Percentiles rank a stretch among this genome's conserved stretches.
These are phyloP conservation scores for Chrysocyon brachyurus DNA, from an alignment of 2,797 vertebrate species.

Conservation along the genomic window DNA sequence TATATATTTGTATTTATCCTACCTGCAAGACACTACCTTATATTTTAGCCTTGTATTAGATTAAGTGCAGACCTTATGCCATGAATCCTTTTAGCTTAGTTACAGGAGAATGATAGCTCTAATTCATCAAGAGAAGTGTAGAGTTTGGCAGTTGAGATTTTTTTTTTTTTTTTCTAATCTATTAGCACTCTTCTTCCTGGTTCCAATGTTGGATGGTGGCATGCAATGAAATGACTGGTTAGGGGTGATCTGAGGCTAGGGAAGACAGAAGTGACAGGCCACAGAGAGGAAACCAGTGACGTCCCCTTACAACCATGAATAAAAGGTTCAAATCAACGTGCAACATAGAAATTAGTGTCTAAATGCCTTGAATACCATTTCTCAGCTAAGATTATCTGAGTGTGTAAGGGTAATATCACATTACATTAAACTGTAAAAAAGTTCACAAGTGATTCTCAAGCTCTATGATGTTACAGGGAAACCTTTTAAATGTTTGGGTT, in stretches of 20 bases:
- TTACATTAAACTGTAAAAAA: not conserved
- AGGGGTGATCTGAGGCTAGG: not conserved
- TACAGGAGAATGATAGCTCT: not conserved
- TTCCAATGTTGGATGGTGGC: not conserved
- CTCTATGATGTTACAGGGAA: not conserved
- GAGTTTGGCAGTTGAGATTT: not conserved
- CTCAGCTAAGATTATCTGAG: not conserved
- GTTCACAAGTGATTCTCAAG: conserved; percentile 13
- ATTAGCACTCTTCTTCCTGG: not conserved
- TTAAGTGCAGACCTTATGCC: not conserved
- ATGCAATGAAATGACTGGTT: not conserved
- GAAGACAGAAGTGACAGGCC: not conserved
- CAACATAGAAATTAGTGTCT: not conserved
- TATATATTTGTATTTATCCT: not conserved
- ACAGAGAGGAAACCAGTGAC: not conserved
- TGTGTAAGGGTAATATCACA: not conserved
- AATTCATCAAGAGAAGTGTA: not conserved
- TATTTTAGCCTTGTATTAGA: not conserved
- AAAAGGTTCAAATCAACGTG: not conserved
- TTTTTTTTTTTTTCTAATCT: conserved; percentile 1
- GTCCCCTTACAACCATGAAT: not conserved
- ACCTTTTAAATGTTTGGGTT: conserved; percentile 13
- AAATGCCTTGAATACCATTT: not conserved
- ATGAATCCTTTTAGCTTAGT: not conserved
- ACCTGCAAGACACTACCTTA: not conserved